Base-by-base conservation (phyloP, 2,113 vertebrate genomes). In the Synchiropus splendidus region DNA sequence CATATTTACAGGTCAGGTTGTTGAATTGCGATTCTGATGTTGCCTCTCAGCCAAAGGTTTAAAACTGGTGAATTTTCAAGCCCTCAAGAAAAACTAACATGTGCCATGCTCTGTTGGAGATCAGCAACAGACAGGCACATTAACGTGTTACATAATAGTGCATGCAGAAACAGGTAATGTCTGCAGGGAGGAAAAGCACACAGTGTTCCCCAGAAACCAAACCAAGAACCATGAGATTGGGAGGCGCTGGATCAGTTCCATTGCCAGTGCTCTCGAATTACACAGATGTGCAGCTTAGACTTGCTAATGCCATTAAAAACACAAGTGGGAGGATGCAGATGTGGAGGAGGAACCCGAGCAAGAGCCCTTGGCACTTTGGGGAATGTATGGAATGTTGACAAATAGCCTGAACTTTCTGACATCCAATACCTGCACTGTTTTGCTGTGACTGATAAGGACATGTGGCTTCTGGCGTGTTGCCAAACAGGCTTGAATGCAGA, bases 131-230 rank as follows among this genome's bases (percentile, higher is more conserved):
- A 5, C 21, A 8, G 21, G 21, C 21, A 27, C 21, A 27, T 27
- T 4, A 5, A 27, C 21, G 8, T 27, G 21, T 27, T 27, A 27
- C 21, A 27, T 27, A 27, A 27, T 18, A 35, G 12, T n/a, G 12
- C 12, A 35, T 35, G n/a, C 34, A 35, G 12, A 35, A 12, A 11
- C 10, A 37, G 21, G 27, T 30, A 12, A 4, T 18, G 31, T 50
- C 13, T 6, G 10, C n/a, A 45, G 35, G 12, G 6, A 34, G 33
- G 17, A 51, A 65, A 54, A 67, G 64, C 14, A 77, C 64, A 55
- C 0, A 5, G 42, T 59, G 71, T 72, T 72, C 69, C 33, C 16
- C 27, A 35, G 9, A 27, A 41, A 16, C 30, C 15, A 53, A 44
- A 40, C 27, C 36, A 39, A 45, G 45, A 50, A 35, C 6, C 10